Evolutionary conservation across 2,888 invertebrate species (phyloP).

Genomic region (Gonocerus acuteangulatus): DNA sequence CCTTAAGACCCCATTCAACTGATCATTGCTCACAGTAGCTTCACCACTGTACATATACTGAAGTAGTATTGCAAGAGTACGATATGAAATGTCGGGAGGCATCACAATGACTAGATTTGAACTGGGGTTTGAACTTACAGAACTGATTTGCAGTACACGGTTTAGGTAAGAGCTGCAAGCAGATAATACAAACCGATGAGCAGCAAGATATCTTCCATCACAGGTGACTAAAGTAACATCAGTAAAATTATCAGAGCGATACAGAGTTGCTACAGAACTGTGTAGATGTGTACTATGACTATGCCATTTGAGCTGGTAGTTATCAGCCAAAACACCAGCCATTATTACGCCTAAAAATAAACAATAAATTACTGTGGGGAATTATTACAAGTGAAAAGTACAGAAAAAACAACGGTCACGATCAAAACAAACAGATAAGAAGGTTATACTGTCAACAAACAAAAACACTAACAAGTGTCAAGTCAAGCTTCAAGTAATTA

Average conservation of each 20-base stretch:
- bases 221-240: conserved; percentile 73
- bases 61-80: conserved; percentile 69
- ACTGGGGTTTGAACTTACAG: conserved; percentile 24
- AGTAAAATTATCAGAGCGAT: conserved; percentile 71
- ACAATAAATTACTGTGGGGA: not conserved
- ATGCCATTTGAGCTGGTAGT: conserved; percentile 84
- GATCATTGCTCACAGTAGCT: conserved; percentile 78
- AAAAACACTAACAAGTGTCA: not conserved
- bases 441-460: not conserved
- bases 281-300: conserved; percentile 75
- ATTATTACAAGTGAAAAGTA: not conserved
- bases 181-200: conserved; percentile 76
- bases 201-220: conserved; percentile 71
- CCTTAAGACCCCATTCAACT: conserved; percentile 67
- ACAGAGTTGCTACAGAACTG: conserved; percentile 68
- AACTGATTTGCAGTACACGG: conserved; percentile 50
- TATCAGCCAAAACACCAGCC: conserved; percentile 56
- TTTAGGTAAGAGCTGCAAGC: conserved; percentile 65
- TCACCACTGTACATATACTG: conserved; percentile 82
- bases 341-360: conserved; percentile 38
- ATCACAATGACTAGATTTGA: conserved; percentile 55
- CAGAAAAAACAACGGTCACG: not conserved
- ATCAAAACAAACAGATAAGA: not conserved
- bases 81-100: conserved; percentile 71
- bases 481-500: not conserved